These are phyloP conservation scores for Periophthalmus magnuspinnatus DNA, from an alignment of 2,797 vertebrate species.

Conservation along the genomic window DNA sequence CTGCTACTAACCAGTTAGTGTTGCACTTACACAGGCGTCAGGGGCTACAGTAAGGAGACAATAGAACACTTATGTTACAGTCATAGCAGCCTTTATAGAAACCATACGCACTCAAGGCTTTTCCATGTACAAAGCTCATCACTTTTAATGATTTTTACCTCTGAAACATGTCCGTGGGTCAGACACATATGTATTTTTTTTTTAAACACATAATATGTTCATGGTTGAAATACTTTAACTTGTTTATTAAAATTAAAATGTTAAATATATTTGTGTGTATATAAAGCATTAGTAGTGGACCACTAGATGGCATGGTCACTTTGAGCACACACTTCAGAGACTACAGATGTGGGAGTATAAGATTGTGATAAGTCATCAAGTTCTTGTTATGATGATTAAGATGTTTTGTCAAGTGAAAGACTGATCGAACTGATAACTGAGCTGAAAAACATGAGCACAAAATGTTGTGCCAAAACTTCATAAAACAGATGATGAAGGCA, in stretches of 20 bases:
- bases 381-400: slow-evolving; percentile 40
- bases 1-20: slow-evolving; percentile 31
- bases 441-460: slow-evolving; percentile 27
- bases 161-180: not conserved
- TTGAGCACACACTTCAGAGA: slow-evolving; percentile 43
- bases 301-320: slow-evolving; percentile 75
- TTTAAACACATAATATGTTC: not conserved
- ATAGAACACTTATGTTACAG: slow-evolving; percentile 30
- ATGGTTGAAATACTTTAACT: not conserved
- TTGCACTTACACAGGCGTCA: slow-evolving; percentile 28
- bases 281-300: slow-evolving; percentile 29
- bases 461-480: slow-evolving; percentile 22
- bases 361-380: slow-evolving; percentile 32
- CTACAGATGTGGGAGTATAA: slow-evolving; percentile 15
- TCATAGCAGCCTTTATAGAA: slow-evolving; percentile 39
- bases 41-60: slow-evolving; percentile 30
- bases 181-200: not conserved
- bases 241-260: not conserved
- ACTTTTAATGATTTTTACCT: not conserved
- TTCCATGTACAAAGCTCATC: not conserved
- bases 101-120: slow-evolving; percentile 3
- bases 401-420: slow-evolving; percentile 33
- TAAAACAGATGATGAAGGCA: slow-evolving; percentile 35
- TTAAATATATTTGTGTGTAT: not conserved
- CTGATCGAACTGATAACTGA: slow-evolving; percentile 25